Conservation (phyloP, 2,113 vertebrate genomes). For the Protomyctophum bolini region DNA sequence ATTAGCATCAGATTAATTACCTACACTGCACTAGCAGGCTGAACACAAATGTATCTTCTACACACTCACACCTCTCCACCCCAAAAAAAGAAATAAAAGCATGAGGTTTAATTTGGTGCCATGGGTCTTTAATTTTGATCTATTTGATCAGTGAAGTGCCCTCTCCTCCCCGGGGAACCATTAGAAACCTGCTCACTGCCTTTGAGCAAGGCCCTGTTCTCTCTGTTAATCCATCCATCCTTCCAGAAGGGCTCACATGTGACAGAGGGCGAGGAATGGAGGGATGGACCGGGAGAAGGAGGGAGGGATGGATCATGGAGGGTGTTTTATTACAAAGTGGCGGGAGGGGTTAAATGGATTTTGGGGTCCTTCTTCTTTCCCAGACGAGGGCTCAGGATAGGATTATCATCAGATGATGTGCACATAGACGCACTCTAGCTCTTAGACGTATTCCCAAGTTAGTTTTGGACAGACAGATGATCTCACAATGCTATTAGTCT, state of each 20-base stretch:
- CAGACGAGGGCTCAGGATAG: slow-evolving; percentile 49
- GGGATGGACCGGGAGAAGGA: neutral
- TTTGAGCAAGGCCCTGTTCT: slow-evolving; percentile 34
- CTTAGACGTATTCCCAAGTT: too few species aligned
- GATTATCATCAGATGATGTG: slow-evolving; percentile 53
- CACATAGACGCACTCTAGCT: too few species aligned
- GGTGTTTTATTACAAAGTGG: slow-evolving; percentile 16
- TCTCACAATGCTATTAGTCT: too few species aligned
- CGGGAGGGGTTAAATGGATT: slow-evolving; percentile 53
- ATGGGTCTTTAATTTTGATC: slow-evolving; percentile 54
- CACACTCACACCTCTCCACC: neutral
- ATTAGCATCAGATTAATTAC: slow-evolving; percentile 43
- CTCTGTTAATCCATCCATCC: slow-evolving; percentile 56
- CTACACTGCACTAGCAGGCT: neutral
- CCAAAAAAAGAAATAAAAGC: slow-evolving; percentile 2
- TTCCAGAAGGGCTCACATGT: slow-evolving; percentile 50
- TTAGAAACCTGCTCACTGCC: slow-evolving; percentile 40
- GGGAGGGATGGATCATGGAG: neutral
- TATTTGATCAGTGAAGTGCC: slow-evolving; percentile 63
- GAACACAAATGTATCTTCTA: slow-evolving; percentile 30
- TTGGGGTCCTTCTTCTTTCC: slow-evolving; percentile 48
- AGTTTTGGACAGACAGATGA: too few species aligned
- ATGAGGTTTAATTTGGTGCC: slow-evolving; percentile 56
- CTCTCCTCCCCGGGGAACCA: slow-evolving; percentile 55
- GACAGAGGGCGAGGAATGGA: slow-evolving; percentile 42